phyloP scores from a whole-genome alignment of 2,113 vertebrate species.

The Felis chaus region DNA sequence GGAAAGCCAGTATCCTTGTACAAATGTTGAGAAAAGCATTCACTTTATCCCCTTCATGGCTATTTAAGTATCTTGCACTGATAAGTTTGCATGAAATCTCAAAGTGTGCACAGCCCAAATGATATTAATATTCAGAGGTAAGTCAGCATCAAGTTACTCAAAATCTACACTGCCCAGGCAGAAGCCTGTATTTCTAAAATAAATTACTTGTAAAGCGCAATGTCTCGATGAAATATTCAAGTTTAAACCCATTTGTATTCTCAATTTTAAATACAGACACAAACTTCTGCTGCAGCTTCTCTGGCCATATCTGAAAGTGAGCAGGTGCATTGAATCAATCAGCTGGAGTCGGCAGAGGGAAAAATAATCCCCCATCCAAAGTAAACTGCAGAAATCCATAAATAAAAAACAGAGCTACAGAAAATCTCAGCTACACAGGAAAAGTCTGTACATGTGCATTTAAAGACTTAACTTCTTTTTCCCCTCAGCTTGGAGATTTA shows the following conservation, averaged over 20 bases:
- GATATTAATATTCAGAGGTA: slow-evolving; percentile 75
- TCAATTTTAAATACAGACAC: slow-evolving; percentile 83
- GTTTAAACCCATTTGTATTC: slow-evolving; percentile 79
- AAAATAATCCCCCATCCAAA: slow-evolving; percentile 87
- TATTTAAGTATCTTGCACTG: slow-evolving; percentile 61
- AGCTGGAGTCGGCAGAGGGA: slow-evolving; percentile 80
- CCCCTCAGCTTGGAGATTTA: slow-evolving; percentile 64
- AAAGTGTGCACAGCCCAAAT: slow-evolving; percentile 32
- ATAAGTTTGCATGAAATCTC: slow-evolving; percentile 60
- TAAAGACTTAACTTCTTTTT: slow-evolving; percentile 71
- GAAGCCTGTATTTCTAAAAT: slow-evolving; percentile 79
- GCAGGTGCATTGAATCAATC: slow-evolving; percentile 85
- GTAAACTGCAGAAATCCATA: slow-evolving; percentile 85
- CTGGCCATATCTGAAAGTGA: slow-evolving; percentile 87
- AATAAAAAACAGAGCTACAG: slow-evolving; percentile 81
- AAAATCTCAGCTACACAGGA: slow-evolving; percentile 75
- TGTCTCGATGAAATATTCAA: slow-evolving; percentile 85
- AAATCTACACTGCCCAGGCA: slow-evolving; percentile 80
- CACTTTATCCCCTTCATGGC: slow-evolving; percentile 59
- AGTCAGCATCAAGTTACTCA: slow-evolving; percentile 73
- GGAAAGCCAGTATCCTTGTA: slow-evolving; percentile 62
- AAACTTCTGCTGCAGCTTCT: slow-evolving; percentile 72
- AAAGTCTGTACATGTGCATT: slow-evolving; percentile 78
- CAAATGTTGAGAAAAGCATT: slow-evolving; percentile 53
- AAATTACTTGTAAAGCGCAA: slow-evolving; percentile 83